Evolutionary conservation across 1,140 invertebrate genomes (phyloP), one percentile per base, ranked within the genome.

Genomic region (Calephelis virginiensis): DNA sequence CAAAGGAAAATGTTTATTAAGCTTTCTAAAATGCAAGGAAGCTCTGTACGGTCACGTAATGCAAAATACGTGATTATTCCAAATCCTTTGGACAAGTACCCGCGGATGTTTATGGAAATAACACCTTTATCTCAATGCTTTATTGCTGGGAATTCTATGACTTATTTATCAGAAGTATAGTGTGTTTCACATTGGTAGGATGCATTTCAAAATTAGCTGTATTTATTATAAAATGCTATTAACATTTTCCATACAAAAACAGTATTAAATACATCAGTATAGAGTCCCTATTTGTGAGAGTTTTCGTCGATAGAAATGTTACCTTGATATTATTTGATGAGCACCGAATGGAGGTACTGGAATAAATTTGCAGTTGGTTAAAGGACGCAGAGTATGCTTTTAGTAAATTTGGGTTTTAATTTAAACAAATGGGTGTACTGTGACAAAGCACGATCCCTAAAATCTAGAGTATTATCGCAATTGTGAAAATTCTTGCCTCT

Each of bases 361-460:
- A 71, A 71, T 71, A 65, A 67, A 71, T 71, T 71, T 67, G 62
- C 65, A 71, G 48, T 46, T 67, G 56, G 69, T 67, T 67, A 61
- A 45, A 13, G 43, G 13, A 45, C 13, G 28, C 13, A 17, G 50
- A 53, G 8, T 13, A 17, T 61, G 60, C 43, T 43, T 45, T 61
- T 61, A 45, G 38, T 61, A 40, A 43, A 13, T 53, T 28, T 10
- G 4, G 49, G 8, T 53, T 50, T 10, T 49, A 49, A 49, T 17
- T 53, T 9, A 10, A 3, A 53, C 14, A 8, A 53, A 53, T 53
- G 49, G 13, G 17, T 17, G 14, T 17, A 53, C 13, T 9, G 13
- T 8, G 6, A 49, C 13, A 49, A 49, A n/a, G 13, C 48, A 49
- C 2, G 48, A 14, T 14, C 48, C 8, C 40, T 13, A 12, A 61